These are phyloP conservation scores for Melieria omissa DNA, from an alignment of 2,888 invertebrate species.

Conservation along the genomic window DNA sequence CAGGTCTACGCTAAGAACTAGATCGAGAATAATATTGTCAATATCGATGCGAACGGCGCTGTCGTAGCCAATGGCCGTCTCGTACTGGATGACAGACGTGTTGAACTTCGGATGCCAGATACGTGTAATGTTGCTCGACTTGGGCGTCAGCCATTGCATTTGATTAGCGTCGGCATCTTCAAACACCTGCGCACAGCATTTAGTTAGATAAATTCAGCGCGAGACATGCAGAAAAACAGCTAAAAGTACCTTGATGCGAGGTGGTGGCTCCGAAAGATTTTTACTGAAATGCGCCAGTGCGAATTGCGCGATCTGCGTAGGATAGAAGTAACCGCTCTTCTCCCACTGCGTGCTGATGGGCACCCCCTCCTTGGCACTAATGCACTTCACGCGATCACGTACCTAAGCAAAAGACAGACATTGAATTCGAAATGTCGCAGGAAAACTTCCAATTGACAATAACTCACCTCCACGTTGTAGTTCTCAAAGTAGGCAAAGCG, in stretches of 20 bases:
- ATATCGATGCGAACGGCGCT: constrained; percentile 77
- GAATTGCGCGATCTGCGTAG: constrained; percentile 98
- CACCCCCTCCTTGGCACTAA: constrained; percentile 92
- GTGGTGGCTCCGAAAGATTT: constrained; percentile 86
- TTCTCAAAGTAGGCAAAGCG: constrained; percentile 97
- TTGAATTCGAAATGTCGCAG: not conserved
- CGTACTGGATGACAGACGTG: constrained; percentile 77
- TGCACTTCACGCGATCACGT: constrained; percentile 93
- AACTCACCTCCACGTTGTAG: constrained; percentile 89
- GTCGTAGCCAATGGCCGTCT: constrained; percentile 75
- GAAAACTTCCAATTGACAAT: not conserved
- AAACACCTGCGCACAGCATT: constrained; percentile 65
- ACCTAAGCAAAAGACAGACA: constrained; percentile 60
- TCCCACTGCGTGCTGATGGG: constrained; percentile 99
- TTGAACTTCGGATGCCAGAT: constrained; percentile 72
- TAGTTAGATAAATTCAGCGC: not conserved
- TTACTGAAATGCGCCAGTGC: constrained; percentile 98
- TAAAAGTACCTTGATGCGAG: constrained; percentile 70
- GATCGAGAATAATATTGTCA: constrained; percentile 75
- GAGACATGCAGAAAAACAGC: too few relatives aligned
- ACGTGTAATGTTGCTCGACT: constrained; percentile 74
- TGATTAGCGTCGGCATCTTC: constrained; percentile 80
- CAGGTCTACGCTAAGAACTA: constrained; percentile 81
- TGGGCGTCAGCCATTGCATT: constrained; percentile 80
- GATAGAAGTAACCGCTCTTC: constrained; percentile 94